Base-by-base conservation (phyloP, 2,113 vertebrate species). In the Mola mola region DNA sequence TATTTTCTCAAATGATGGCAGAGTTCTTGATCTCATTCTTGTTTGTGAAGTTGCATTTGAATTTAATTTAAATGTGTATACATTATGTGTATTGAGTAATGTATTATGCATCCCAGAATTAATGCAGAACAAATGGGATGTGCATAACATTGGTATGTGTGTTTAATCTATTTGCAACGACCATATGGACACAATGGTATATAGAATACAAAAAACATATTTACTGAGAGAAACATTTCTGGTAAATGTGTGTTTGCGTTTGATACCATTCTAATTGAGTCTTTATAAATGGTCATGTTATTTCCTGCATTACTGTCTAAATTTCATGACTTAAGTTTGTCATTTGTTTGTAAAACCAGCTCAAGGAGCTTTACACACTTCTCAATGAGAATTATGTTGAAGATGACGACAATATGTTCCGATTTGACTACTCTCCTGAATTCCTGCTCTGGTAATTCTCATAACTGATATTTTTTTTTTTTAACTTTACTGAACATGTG, bases 351-450 rank as follows among this genome's bases (percentile, higher is more conserved):
- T 37, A 1, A 20, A 67, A 52, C 43, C 65, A 99, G 97, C 93
- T 99, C 34, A 99, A 99, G 41, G 97, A 99, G 87, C 92, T 99
- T 4, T 99, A 99, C 75, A 99, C 96, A 0, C 93, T 99, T 21
- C 94, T 99, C 56, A 99, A 99, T 0, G 97, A 99, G 89, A 99
- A 99, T 84, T 99, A 99, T 0, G 97, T 99, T 81, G 97, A 99
- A 81, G 97, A 99, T 3, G 97, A 99, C 0, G 97, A 99, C 91
- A 99, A 99, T 90, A 99, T 99, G 97, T 99, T 99, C 90, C 94
- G 97, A 3, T 99, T 99, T 64, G 97, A 99, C 87, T 99, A 99
- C 86, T 99, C 97, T 0, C 96, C 97, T 0, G 97, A 99, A 68
- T 99, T 99, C 80, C 93, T 99, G 58, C 91, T 98, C 61, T 99